Conservation (phyloP, 2,113 vertebrate genomes). For the Leucoraja erinaceus region DNA sequence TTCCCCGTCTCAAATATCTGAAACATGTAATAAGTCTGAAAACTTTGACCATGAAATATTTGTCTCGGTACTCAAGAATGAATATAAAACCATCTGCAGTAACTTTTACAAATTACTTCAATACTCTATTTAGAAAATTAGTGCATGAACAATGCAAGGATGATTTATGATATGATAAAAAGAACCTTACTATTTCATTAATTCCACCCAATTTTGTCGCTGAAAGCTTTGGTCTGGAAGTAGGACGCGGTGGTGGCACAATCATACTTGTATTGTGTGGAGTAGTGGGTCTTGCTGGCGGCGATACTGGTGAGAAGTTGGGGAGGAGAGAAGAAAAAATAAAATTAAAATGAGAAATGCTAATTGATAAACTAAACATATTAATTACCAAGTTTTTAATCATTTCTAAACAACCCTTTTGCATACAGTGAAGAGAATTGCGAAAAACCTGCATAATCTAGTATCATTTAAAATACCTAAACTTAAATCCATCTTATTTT, state of each 20-base stretch:
- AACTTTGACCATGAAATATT: background rate
- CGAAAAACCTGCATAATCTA: background rate
- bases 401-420: background rate
- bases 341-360: slow-evolving; percentile 34
- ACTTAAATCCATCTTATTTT: background rate
- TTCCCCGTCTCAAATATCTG: background rate
- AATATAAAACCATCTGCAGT: background rate
- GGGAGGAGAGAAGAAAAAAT: slow-evolving; percentile 34
- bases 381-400: background rate
- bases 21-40: background rate
- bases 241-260: slow-evolving; percentile 84
- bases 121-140: slow-evolving; percentile 43
- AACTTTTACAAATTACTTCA: background rate
- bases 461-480: background rate
- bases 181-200: slow-evolving; percentile 82
- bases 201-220: slow-evolving; percentile 84
- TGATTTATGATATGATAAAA: slow-evolving; percentile 23
- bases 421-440: background rate
- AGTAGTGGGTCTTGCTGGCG: slow-evolving; percentile 72
- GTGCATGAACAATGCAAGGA: slow-evolving; percentile 28
- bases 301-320: slow-evolving; percentile 53
- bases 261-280: slow-evolving; percentile 76
- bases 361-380: background rate
- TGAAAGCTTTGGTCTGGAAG: slow-evolving; percentile 87
- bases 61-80: background rate